Conservation (phyloP, 2,797 vertebrate genomes). For the Poecile montanus region DNA sequence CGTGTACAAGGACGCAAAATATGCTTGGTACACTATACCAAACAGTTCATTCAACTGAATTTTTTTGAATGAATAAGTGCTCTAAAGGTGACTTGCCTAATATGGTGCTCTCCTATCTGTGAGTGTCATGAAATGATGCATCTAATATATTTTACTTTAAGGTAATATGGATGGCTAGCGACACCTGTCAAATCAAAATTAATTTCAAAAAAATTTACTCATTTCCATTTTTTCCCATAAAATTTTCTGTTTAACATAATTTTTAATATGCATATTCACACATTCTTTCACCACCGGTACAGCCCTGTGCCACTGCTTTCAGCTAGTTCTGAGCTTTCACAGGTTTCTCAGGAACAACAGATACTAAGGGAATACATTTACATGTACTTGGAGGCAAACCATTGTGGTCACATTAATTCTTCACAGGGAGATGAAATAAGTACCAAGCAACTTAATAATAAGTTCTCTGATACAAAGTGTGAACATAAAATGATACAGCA, state of each 20-base stretch:
- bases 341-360: not conserved
- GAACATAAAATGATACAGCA: not conserved
- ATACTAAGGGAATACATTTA: not conserved
- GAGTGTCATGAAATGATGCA: not conserved
- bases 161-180: not conserved
- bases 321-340: not conserved
- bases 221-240: not conserved
- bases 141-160: not conserved
- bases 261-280: not conserved
- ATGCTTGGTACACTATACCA: not conserved
- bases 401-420: not conserved
- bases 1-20: not conserved
- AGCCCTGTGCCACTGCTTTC: not conserved
- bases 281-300: not conserved
- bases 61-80: not conserved
- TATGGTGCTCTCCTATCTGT: not conserved
- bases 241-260: not conserved
- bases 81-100: not conserved
- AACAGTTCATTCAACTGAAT: not conserved
- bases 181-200: not conserved
- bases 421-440: not conserved
- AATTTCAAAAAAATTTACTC: not conserved
- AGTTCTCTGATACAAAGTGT: not conserved
- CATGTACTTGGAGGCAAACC: not conserved
- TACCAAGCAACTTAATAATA: not conserved